phyloP scores from a whole-genome alignment of 2,888 invertebrate species.

The Orthonevra nobilis region DNA sequence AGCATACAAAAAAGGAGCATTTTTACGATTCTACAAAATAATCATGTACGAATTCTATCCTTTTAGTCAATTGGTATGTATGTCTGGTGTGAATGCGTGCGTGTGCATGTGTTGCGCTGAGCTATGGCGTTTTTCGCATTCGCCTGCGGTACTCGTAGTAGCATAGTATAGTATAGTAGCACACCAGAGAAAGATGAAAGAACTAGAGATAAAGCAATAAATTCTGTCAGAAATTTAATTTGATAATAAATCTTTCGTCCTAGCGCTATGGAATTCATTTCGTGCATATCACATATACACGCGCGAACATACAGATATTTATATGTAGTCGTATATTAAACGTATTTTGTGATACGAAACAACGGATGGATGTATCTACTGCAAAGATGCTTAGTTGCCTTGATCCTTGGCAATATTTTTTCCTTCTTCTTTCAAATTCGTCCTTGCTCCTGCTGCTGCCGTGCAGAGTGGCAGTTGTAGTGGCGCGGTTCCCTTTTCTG shows the following conservation, averaged over 20 bases:
- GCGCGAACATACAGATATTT: constrained; percentile 69
- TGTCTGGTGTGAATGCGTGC: constrained; percentile 20
- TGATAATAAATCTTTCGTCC: constrained; percentile 81
- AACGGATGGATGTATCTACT: constrained; percentile 66
- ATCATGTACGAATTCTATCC: constrained; percentile 71
- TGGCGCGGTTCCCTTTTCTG: constrained; percentile 46
- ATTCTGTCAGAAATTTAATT: constrained; percentile 82
- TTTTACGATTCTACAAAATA: constrained; percentile 70
- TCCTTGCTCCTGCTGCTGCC: constrained; percentile 38
- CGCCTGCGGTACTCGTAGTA: constrained; percentile 65
- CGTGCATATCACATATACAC: constrained; percentile 74
- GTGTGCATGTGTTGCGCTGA: constrained; percentile 57
- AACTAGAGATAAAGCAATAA: constrained; percentile 81
- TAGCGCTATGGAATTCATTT: constrained; percentile 80
- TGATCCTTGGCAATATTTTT: constrained; percentile 66
- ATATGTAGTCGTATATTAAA: too few relatives aligned
- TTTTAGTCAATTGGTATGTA: constrained; percentile 68
- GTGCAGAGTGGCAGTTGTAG: constrained; percentile 6
- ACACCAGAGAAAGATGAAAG: constrained; percentile 76
- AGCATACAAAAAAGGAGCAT: constrained; percentile 64
- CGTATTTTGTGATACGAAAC: constrained; percentile 66
- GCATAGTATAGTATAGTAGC: constrained; percentile 63
- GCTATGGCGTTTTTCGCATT: constrained; percentile 68
- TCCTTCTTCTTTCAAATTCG: constrained; percentile 34
- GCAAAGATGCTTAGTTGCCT: constrained; percentile 69